Base-by-base conservation (phyloP, 2,113 vertebrate genomes). In the Camarhynchus parvulus region DNA sequence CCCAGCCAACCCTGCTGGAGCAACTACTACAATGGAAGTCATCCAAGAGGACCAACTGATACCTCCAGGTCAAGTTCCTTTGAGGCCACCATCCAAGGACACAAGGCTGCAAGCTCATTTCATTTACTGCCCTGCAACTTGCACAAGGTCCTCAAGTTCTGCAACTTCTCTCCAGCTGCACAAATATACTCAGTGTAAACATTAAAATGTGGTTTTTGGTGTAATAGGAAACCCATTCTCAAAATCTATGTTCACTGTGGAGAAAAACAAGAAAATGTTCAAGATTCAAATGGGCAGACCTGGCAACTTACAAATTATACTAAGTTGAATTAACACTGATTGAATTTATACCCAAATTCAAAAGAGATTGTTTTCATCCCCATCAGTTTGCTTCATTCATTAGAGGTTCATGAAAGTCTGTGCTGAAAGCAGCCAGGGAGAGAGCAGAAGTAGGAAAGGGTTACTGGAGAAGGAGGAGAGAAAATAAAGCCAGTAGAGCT, bases 1-100 rank as follows among this genome's bases (percentile, higher is more conserved):
- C 55, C 90, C 88, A 89, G 85, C 2, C 0, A 93, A 72, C 88
- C 83, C 91, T 61, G 88, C 73, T 17, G 15, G 47, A 83, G 88
- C 92, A 83, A 15, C 95, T 81, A 96, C 96, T 94, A 96, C 85
- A 96, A 68, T 92, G 95, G 96, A 94, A 95, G 83, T 52, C 83
- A 93, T 93, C 93, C 94, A 97, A 96, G 72, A 95, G 41, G 61
- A 83, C 56, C 52, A 96, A 86, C 80, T 77, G 96, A 94, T 93
- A 92, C 68, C 92, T 80, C 44, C 93, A 86, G 88, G 82, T 92
- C 87, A 83, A 94, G 88, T 96, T 96, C 86, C 92, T 88, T 7
- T 14, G 83, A 74, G 73, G 93, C 87, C 83, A 91, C 28, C 81
- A 72, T 15, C 76, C 93, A 96, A 96, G 93, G 93, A 77, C 93